Evolutionary conservation across 2,888 invertebrate species (phyloP).

Genomic region (Brachypalpus laphriformis): DNA sequence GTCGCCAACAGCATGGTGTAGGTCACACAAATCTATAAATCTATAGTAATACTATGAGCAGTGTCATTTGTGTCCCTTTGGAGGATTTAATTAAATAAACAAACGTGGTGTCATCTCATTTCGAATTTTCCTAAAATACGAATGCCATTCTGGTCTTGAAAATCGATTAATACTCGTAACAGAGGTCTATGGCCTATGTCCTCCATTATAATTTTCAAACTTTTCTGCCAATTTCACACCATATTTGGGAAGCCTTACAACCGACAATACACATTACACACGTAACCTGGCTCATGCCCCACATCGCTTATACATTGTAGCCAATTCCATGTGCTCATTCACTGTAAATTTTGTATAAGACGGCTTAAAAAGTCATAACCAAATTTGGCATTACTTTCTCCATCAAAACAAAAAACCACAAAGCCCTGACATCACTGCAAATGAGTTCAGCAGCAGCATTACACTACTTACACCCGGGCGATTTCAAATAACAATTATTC

Average conservation of each 20-base stretch:
- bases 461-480: conserved; percentile 19
- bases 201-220: not conserved
- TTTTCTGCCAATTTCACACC: not conserved
- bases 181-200: not conserved
- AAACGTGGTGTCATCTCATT: no score
- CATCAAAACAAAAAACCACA: not conserved
- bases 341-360: not conserved
- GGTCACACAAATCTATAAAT: no score
- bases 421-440: conserved; percentile 46
- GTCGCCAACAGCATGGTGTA: no score
- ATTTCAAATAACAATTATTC: conserved; percentile 47
- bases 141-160: no score
- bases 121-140: no score
- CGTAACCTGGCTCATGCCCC: conserved; percentile 8
- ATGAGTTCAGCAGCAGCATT: conserved; percentile 44
- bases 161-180: no score
- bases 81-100: no score
- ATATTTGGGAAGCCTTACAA: not conserved
- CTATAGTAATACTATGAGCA: no score
- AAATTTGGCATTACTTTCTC: conserved; percentile 50
- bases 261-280: not conserved
- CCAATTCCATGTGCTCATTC: conserved; percentile 7
- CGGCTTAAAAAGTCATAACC: conserved; percentile 39
- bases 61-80: no score
- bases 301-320: not conserved